A percentile compares a stretch with the other conserved stretches of the same genome.
Conservation (phyloP, 2,113 vertebrate species). For the Chitala chitala region DNA sequence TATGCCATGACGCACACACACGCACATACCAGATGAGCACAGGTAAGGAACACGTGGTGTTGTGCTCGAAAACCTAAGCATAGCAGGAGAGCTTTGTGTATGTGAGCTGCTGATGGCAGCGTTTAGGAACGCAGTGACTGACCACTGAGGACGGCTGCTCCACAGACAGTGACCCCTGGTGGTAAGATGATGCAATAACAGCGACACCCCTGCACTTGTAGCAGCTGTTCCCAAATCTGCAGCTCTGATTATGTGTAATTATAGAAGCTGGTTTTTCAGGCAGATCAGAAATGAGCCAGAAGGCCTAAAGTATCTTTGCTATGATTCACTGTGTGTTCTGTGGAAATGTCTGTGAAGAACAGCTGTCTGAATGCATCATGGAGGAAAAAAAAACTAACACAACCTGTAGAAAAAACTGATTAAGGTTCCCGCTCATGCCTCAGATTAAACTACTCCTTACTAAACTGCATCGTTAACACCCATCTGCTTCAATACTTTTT, state of each 20-base stretch:
- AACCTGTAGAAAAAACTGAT: too few relatives aligned
- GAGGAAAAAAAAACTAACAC: too few relatives aligned
- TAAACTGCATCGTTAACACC: neutral
- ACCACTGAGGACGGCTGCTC: neutral
- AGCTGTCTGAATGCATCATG: too few relatives aligned
- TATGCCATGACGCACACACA: too few relatives aligned
- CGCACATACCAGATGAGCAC: too few relatives aligned
- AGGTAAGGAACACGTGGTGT: too few relatives aligned
- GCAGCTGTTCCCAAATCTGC: constrained; percentile 4
- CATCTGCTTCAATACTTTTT: neutral
- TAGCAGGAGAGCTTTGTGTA: too few relatives aligned
- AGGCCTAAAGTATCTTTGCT: neutral
- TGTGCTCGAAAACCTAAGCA: too few relatives aligned
- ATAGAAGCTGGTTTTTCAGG: neutral
- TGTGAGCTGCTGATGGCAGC: too few relatives aligned
- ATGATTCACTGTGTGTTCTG: neutral
- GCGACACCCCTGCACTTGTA: neutral
- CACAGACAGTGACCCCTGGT: neutral
- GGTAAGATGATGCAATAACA: neutral
- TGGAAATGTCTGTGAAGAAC: neutral
- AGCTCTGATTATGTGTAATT: neutral
- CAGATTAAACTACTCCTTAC: too few relatives aligned
- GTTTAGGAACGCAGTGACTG: too few relatives aligned
- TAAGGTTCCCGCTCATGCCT: too few relatives aligned
- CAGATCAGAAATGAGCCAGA: neutral